phyloP scores from a whole-genome alignment of 2,113 vertebrate species.

The Emydocephalus ijimae region DNA sequence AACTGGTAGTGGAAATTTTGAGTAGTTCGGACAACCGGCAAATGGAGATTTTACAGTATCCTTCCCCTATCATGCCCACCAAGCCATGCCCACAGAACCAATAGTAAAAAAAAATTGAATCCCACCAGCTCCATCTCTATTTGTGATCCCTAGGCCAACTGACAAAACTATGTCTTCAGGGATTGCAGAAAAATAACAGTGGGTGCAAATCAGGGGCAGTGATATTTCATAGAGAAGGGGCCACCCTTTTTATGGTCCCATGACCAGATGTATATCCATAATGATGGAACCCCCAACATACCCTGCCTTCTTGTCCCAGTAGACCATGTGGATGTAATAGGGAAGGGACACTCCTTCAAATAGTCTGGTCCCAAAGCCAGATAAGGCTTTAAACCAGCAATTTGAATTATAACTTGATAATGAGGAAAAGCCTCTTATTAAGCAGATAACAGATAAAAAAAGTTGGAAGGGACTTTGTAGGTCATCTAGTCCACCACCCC shows the following conservation, averaged over 20 bases:
- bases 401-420: background rate
- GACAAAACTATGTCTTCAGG: background rate
- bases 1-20: too few relatives aligned
- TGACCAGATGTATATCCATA: background rate
- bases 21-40: too few relatives aligned
- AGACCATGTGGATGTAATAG: background rate
- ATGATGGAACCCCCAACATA: too few relatives aligned
- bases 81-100: too few relatives aligned
- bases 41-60: too few relatives aligned
- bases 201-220: background rate
- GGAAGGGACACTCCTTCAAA: background rate
- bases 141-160: background rate
- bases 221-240: background rate
- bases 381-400: background rate
- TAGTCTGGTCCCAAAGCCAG: background rate
- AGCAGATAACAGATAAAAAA: background rate
- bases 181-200: background rate
- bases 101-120: too few relatives aligned
- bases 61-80: too few relatives aligned
- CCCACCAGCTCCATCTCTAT: background rate
- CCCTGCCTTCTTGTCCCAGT: too few relatives aligned
- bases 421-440: background rate
- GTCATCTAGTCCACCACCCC: too few relatives aligned
- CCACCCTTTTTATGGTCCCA: background rate
- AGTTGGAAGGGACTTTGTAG: too few relatives aligned